These are phyloP conservation scores for Molossus molossus DNA, from an alignment of 2,797 vertebrate genomes.

Conservation along the genomic window DNA sequence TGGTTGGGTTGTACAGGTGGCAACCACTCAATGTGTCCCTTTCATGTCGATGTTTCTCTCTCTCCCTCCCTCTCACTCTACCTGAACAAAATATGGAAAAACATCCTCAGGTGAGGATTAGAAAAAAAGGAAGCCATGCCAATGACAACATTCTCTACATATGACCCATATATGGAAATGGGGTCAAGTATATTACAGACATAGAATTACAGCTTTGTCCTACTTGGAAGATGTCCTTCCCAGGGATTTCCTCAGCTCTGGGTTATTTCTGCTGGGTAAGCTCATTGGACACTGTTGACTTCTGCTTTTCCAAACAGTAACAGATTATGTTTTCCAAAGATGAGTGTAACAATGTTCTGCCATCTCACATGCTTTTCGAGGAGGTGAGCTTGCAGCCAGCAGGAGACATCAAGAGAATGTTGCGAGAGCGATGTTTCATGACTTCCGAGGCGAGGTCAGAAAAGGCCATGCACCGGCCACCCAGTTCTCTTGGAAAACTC, in stretches of 20 bases:
- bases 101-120: too few relatives aligned
- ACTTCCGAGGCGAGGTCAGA: background rate
- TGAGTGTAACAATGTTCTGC: background rate
- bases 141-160: background rate
- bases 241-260: background rate
- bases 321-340: constrained; percentile 22
- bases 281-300: background rate
- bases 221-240: background rate
- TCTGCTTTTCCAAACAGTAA: background rate
- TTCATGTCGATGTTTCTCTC: too few relatives aligned
- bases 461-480: background rate
- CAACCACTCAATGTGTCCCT: too few relatives aligned
- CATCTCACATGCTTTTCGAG: background rate
- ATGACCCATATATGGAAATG: background rate
- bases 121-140: background rate
- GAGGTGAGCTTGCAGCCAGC: background rate
- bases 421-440: background rate
- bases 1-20: too few relatives aligned
- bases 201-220: background rate
- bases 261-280: background rate
- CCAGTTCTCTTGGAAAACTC: background rate
- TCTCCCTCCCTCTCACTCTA: too few relatives aligned
- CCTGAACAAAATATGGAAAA: too few relatives aligned
- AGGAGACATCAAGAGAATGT: background rate
- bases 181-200: background rate